Evolutionary conservation across 1,140 invertebrate genomes (phyloP).

Genomic region (Drosophila novamexicana): DNA sequence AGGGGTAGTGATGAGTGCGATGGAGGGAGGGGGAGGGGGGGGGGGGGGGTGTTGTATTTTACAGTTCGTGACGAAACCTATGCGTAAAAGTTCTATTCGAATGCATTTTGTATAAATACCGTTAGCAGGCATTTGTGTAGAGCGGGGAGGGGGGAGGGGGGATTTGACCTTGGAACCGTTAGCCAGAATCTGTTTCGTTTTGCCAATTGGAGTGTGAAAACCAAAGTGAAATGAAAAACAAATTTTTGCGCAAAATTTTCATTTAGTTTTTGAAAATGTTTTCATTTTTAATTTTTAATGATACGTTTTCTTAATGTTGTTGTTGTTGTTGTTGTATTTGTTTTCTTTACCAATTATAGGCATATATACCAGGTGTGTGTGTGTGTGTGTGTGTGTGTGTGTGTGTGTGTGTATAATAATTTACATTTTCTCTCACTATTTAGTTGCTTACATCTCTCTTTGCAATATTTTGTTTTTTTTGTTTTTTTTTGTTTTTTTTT

Average conservation of each 20-base stretch:
- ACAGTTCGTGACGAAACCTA: constrained; percentile 57
- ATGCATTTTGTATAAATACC: constrained; percentile 25
- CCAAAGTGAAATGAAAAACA: constrained; percentile 75
- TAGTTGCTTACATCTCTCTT: constrained; percentile 43
- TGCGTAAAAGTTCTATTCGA: constrained; percentile 36
- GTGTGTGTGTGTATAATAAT: constrained; percentile 56
- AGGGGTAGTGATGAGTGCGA: too few species aligned
- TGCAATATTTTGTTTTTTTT: constrained; percentile 12
- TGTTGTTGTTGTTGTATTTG: constrained; percentile 23
- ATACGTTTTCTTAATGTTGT: constrained; percentile 58
- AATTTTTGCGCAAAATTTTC: constrained; percentile 56
- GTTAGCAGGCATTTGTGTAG: constrained; percentile 9
- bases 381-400: constrained; percentile 11
- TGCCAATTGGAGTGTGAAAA: constrained; percentile 55
- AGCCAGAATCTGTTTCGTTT: constrained; percentile 6
- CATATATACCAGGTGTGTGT: constrained; percentile 9
- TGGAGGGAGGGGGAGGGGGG: not conserved
- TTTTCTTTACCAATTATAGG: constrained; percentile 53
- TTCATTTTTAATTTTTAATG: constrained; percentile 59
- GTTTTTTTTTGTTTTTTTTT: constrained; percentile 20
- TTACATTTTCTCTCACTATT: constrained; percentile 68
- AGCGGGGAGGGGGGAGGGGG: not conserved
- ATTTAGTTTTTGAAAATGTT: constrained; percentile 70
- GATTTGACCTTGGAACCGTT: constrained; percentile 20
- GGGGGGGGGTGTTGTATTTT: constrained; percentile 12